Base-by-base conservation (phyloP, 2,113 vertebrate species). In the Hydrolagus affinis region DNA sequence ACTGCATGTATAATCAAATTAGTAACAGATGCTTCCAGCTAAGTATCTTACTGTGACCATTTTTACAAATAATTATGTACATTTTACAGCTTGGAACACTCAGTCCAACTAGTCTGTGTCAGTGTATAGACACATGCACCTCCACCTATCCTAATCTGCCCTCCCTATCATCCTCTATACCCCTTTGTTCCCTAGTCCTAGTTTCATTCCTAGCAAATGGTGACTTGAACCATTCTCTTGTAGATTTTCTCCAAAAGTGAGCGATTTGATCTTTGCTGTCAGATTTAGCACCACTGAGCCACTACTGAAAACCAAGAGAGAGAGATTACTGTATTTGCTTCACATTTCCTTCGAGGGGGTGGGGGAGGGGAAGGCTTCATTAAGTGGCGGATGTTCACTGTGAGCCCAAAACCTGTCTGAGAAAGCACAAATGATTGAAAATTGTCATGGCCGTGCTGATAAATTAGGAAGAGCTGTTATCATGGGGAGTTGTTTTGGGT, bases 211-310 rank as follows among this genome's bases (percentile, higher is more conserved):
- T 44, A 3, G 44, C 66, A 69, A 17, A 69, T 17, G 21, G 21
- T 0, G 14, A 69, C 14, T 69, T 14, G 3, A 76, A 21, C 89
- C 89, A 87, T 85, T 87, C 88, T 87, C 87, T 88, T 87, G 70
- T 89, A 89, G 90, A 88, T 89, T 89, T 88, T 90, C 86, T 88
- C 85, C 85, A 85, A 11, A 14, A 88, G 73, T 86, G 91, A 89
- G 89, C 92, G 93, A 93, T 93, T 94, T 92, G 91, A 90, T 87
- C 74, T 86, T 87, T 85, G 88, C 88, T 92, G 92, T 91, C 93
- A 93, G 86, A 87, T 89, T 23, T 80, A 85, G 73, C 88, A 44
- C 44, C 44, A 1, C 44, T 3, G 44, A 44, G 6, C 6, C 44
- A 44, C 44, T 44, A 44, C 2, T 86, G 70, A 72, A 87, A 60